phyloP scores from a whole-genome alignment of 2,888 invertebrate genomes.

The Rotaria socialis region DNA sequence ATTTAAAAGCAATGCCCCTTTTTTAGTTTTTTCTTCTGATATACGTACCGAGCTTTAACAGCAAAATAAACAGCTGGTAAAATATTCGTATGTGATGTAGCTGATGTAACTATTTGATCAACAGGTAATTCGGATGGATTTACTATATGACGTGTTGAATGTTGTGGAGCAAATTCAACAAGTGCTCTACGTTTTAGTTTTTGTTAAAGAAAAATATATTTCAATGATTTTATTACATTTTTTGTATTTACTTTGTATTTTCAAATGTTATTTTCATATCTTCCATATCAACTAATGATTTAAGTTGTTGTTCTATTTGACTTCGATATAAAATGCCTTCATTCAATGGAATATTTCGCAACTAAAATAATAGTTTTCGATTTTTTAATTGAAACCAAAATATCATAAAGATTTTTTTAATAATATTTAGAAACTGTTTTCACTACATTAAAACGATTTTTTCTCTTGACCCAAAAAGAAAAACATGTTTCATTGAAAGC shows the following conservation, averaged over 20 bases:
- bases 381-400: no score
- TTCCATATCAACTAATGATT: conserved; percentile 37
- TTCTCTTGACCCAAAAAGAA: no score
- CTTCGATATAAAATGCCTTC: conserved; percentile 45
- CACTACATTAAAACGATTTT: no score
- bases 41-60: neutral
- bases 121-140: conserved; percentile 19
- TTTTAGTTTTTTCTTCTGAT: neutral
- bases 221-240: no score
- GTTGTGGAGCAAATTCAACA: conserved; percentile 6
- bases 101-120: conserved; percentile 18
- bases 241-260: conserved; percentile 30
- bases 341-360: conserved; percentile 44
- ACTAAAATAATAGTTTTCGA: neutral
- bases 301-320: conserved; percentile 44
- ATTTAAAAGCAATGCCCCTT: neutral
- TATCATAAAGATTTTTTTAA: no score
- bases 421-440: no score
- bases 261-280: conserved; percentile 36
- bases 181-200: neutral
- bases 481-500: no score
- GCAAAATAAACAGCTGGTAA: conserved; percentile 35
- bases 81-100: conserved; percentile 18
- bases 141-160: neutral
- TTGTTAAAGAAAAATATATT: neutral